phyloP scores from a whole-genome alignment of 2,113 vertebrate genomes.

The Geococcyx californianus region DNA sequence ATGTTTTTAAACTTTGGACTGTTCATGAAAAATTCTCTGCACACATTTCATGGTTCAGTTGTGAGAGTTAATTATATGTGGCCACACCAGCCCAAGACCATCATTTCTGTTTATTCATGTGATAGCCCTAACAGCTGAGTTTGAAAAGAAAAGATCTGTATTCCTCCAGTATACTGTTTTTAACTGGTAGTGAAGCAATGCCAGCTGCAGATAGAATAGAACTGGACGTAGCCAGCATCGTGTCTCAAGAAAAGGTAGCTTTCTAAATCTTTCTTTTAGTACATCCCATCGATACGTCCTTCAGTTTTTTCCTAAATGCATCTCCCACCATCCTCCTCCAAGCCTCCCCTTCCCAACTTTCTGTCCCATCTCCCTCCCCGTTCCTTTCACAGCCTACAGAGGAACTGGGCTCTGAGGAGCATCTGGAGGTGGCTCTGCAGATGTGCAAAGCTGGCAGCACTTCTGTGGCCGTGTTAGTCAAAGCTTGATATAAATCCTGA shows the following conservation, averaged over 20 bases:
- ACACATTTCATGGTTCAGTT: neutral
- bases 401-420: slow-evolving; percentile 15
- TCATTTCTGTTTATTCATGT: neutral
- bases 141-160: neutral
- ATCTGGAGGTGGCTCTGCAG: slow-evolving; percentile 21
- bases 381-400: slow-evolving; percentile 41
- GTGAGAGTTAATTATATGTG: neutral
- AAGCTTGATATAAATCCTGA: neutral
- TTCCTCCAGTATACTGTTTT: neutral
- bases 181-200: neutral
- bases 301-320: neutral
- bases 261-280: neutral
- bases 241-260: neutral
- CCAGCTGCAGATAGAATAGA: neutral
- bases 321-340: neutral
- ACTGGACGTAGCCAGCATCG: neutral
- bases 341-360: neutral
- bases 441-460: neutral
- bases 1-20: neutral
- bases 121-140: neutral
- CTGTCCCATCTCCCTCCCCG: neutral
- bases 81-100: neutral
- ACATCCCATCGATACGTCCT: neutral
- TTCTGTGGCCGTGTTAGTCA: neutral
- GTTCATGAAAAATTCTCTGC: neutral